Evolutionary conservation across 2,797 vertebrate genomes (phyloP).

Genomic region (Bucorvus abyssinicus): DNA sequence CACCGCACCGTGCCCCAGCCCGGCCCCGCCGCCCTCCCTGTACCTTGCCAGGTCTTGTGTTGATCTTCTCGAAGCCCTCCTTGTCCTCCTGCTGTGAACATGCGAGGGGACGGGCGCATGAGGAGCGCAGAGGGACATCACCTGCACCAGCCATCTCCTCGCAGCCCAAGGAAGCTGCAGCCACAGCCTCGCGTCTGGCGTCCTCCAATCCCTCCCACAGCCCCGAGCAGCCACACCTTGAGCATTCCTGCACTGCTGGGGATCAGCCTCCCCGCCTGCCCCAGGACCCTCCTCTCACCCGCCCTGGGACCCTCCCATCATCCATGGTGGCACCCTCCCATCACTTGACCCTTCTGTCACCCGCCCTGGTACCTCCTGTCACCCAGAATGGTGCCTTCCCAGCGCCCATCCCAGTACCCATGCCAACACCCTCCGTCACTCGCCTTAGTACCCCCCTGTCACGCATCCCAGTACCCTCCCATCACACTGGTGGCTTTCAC

Average conservation of each 20-base stretch:
- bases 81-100: constrained; percentile 77
- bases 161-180: not conserved
- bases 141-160: not conserved
- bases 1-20: rapidly evolving
- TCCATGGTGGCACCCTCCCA: not conserved
- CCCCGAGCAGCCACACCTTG: constrained; percentile 16
- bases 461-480: no score
- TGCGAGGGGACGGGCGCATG: not conserved
- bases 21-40: not conserved
- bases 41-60: constrained; percentile 94
- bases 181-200: not conserved
- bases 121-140: rapidly evolving
- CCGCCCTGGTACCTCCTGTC: not conserved
- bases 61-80: constrained; percentile 86
- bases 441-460: no score
- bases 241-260: not conserved
- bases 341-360: not conserved
- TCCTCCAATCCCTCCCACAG: not conserved
- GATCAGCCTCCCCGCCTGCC: constrained; percentile 22
- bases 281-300: not conserved
- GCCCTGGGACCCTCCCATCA: not conserved
- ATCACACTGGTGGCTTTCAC: not conserved
- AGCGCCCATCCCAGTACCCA: not conserved
- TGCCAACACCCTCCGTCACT: not conserved
- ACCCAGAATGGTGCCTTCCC: not conserved